Conservation (phyloP, 1,140 invertebrate species). For the Lamellibrachia luymesi region DNA sequence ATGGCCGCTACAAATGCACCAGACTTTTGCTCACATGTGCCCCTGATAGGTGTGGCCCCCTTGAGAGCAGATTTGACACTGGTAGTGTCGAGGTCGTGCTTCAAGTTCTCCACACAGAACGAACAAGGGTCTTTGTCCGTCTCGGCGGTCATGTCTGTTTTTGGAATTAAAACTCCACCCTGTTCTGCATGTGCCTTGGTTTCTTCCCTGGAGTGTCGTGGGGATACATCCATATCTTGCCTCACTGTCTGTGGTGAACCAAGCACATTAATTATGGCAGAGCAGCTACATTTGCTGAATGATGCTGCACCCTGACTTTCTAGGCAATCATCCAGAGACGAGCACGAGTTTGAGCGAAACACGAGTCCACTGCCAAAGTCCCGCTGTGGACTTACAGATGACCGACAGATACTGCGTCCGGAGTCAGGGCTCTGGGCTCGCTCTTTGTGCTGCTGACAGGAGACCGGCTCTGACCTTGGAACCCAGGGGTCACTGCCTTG, state of each 20-base stretch:
- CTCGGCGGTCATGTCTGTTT: background rate
- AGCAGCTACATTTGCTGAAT: background rate
- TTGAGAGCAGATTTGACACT: background rate
- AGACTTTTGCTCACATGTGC: background rate
- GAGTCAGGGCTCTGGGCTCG: too few relatives aligned
- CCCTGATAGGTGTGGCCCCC: background rate
- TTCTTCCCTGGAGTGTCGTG: background rate
- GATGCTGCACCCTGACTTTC: background rate
- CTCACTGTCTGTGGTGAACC: background rate
- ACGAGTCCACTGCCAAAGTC: background rate
- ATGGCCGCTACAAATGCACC: background rate
- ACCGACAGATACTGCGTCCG: background rate
- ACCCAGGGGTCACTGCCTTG: background rate
- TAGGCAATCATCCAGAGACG: background rate
- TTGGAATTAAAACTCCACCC: background rate
- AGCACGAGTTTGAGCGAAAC: background rate
- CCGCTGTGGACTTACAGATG: background rate
- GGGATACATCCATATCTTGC: background rate
- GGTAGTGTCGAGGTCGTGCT: background rate
- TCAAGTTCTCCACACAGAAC: background rate
- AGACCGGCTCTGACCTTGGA: background rate
- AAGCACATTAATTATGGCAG: background rate
- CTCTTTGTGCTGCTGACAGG: background rate
- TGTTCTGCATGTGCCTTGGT: background rate
- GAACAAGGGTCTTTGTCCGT: background rate